These are phyloP conservation scores for Bubalus kerabau DNA, from an alignment of 2,113 vertebrate species.

Conservation along the genomic window DNA sequence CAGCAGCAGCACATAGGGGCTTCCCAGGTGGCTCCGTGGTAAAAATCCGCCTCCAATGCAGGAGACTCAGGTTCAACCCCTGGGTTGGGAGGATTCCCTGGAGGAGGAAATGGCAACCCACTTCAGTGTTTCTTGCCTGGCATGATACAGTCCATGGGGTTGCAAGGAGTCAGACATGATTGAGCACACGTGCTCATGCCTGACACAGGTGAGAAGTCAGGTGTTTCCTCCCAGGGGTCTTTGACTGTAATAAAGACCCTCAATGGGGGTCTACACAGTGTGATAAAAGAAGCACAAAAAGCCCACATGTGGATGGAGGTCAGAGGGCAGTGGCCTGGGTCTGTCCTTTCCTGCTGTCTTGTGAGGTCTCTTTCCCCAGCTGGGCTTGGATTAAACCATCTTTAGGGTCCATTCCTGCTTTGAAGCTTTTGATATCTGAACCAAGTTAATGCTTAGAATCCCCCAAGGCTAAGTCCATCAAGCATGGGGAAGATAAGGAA, in stretches of 20 bases:
- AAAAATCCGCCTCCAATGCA: background rate
- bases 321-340: background rate
- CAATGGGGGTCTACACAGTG: rapidly evolving
- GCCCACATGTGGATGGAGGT: background rate
- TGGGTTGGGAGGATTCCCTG: background rate
- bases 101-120: background rate
- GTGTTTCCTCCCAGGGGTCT: background rate
- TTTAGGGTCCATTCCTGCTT: background rate
- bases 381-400: too few relatives aligned
- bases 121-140: background rate
- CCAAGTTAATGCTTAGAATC: too few relatives aligned
- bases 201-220: background rate
- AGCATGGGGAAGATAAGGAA: background rate
- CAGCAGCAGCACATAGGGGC: background rate
- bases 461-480: too few relatives aligned
- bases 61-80: background rate
- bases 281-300: background rate
- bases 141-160: background rate
- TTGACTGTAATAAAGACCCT: rapidly evolving
- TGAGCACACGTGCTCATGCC: background rate
- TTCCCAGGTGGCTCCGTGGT: background rate
- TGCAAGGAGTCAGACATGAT: background rate
- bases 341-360: background rate
- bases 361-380: background rate
- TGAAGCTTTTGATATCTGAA: background rate